Evolutionary conservation across 2,113 vertebrate species (phyloP).

Genomic region (Orthonyx spaldingii): DNA sequence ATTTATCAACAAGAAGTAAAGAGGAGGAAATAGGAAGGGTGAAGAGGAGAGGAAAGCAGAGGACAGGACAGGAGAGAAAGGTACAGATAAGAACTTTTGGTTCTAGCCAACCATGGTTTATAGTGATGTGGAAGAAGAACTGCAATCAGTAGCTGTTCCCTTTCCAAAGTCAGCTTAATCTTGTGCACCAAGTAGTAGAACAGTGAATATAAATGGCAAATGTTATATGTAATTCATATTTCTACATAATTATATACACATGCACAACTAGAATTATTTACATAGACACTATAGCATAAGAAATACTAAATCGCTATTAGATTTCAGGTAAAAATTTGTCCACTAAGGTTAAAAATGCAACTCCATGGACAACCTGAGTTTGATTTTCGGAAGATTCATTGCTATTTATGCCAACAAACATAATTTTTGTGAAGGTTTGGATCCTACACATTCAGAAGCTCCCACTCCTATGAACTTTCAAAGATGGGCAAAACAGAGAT

Average conservation of each 20-base stretch:
- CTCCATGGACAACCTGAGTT: not conserved
- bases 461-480: not conserved
- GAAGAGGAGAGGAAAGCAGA: not conserved
- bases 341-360: not conserved
- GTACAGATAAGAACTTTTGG: not conserved
- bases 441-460: not conserved
- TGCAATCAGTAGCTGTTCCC: not conserved
- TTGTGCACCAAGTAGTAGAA: not conserved
- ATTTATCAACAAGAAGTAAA: not conserved
- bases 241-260: not conserved
- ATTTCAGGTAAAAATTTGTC: not conserved
- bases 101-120: not conserved
- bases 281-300: not conserved
- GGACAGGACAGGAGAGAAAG: not conserved
- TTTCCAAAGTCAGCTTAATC: not conserved
- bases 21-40: not conserved
- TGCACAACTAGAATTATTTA: not conserved
- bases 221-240: not conserved
- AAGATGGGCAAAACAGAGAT: not conserved
- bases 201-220: not conserved
- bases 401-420: not conserved
- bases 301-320: not conserved
- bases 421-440: fast-evolving
- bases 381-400: not conserved
- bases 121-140: not conserved